Evolutionary conservation across 2,113 vertebrate genomes (phyloP), one percentile per base, ranked within the genome.

Genomic region (Nibea albiflora): DNA sequence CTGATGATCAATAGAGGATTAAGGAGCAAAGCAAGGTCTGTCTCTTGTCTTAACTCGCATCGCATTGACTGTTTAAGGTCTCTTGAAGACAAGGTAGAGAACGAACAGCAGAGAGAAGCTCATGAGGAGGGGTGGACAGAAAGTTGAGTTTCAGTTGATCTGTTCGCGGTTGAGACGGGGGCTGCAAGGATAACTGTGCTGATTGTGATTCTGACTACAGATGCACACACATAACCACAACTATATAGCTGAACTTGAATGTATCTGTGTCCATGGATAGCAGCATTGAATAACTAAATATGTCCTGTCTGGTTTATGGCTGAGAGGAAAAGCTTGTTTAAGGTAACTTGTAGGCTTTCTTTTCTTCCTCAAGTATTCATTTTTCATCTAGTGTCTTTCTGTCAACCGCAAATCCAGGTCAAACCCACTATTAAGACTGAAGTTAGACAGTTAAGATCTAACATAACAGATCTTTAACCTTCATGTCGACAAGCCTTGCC

Each of bases 1-100:
- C 77, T 68, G 46, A 65, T 90, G 87, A 94, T 93, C 91, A 86
- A 90, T 76, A 91, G 0, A 56, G 88, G 89, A 92, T 92, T 88
- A 85, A 76, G 78, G 66, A 83, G 61, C 84, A 76, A 65, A 67
- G 76, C 47, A 49, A 75, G 15, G 60, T 39, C 52, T 60, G 76
- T 44, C 72, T 78, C 63, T 35, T 26, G 47, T 10, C 11, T 50
- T 60, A 52, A 31, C 53, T 67, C 65, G 77, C 77, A 22, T 71
- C 49, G 60, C 62, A 53, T 5, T 5, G 58, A 81, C 35, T 76
- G 57, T 80, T 79, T 60, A 54, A 83, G 22, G 63, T n/a, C 66
- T 24, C 67, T 47, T 39, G 44, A 73, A 58, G 65, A 70, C 42
- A 11, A 72, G 6, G 52, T 1, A 44, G 46, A 52, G 52, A 28